Percentiles rank a stretch among this genome's conserved stretches.
phyloP scores from a whole-genome alignment of 2,888 invertebrate species.

The Drosophila histrio region DNA sequence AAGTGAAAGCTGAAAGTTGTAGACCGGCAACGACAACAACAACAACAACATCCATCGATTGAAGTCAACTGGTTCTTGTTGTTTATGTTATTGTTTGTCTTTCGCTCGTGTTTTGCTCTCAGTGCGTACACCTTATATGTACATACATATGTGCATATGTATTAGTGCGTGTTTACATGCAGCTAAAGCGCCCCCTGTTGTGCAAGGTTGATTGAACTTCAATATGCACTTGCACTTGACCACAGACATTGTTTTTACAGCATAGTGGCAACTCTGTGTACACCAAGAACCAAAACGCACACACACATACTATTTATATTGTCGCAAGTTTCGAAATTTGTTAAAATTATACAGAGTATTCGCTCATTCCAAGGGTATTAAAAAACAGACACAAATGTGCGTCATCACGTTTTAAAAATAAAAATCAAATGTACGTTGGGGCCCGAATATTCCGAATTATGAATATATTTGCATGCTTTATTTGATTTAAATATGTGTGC shows the following conservation, averaged over 20 bases:
- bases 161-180: slow-evolving; percentile 21
- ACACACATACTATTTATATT: background rate
- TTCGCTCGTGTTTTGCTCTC: slow-evolving; percentile 19
- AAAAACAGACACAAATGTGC: slow-evolving; percentile 30
- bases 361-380: background rate
- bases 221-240: slow-evolving; percentile 32
- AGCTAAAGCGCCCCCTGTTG: slow-evolving; percentile 41
- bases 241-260: slow-evolving; percentile 2
- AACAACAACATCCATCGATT: slow-evolving; percentile 7
- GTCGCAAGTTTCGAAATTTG: background rate
- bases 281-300: background rate
- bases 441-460: slow-evolving; percentile 16
- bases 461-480: slow-evolving; percentile 16
- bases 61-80: slow-evolving; percentile 53
- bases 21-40: slow-evolving; percentile 23
- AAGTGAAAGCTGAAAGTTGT: slow-evolving; percentile 74
- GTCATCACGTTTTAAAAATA: slow-evolving; percentile 44
- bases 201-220: slow-evolving; percentile 41
- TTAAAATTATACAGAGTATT: background rate
- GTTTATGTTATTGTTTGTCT: slow-evolving; percentile 39
- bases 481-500: background rate
- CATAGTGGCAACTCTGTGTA: slow-evolving; percentile 15
- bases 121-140: background rate
- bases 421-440: slow-evolving; percentile 26
- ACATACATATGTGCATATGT: background rate